Base-by-base conservation (phyloP, 2,113 vertebrate species). In the Plestiodon gilberti region DNA sequence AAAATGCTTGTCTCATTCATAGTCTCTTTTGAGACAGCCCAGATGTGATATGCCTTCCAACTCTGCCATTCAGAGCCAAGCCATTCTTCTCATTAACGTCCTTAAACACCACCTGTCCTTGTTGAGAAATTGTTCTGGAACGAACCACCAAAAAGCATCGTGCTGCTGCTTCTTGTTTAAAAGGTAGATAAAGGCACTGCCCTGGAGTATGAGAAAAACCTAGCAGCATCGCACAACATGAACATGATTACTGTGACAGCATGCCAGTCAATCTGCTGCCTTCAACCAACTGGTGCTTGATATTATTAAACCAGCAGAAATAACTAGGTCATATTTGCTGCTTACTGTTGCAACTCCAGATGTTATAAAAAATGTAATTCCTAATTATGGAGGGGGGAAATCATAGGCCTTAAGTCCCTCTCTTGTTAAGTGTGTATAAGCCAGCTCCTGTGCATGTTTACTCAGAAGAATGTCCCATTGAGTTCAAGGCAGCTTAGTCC, bases 21-120 rank as follows among this genome's bases (percentile, higher is more conserved):
- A 35, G 17, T 78, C 88, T 79, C 88, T 91, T 43, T 2, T 57
- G 71, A 1, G 0, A 90, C 52, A 90, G 80, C 78, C 92, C 89
- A 93, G 81, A 89, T 70, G 81, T 18, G 6, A 88, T 82, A 20
- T 43, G 61, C 92, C 83, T 93, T 94, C 78, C 83, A 81, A 89
- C 82, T 85, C 67, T 82, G 81, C 59, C 80, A 43, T 84, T 90
- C 48, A 78, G 83, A 92, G 74, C 33, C 81, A 84, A 91, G 83
- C 80, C 87, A 87, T 59, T 89, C 83, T 84, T 91, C 90, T 93
- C 85, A 59, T 93, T 92, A 89, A 43, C 65, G 91, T 90, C 80
- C 84, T 92, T 91, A 93, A 95, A 92, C 84, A 91, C 52, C 81
- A 92, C 84, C 86, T 92, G 87, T 85, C 73, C 1, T 0, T 76